These are phyloP conservation scores for Phanerotoma sp. DNA, from an alignment of 2,888 invertebrate genomes.

Conservation along the genomic window DNA sequence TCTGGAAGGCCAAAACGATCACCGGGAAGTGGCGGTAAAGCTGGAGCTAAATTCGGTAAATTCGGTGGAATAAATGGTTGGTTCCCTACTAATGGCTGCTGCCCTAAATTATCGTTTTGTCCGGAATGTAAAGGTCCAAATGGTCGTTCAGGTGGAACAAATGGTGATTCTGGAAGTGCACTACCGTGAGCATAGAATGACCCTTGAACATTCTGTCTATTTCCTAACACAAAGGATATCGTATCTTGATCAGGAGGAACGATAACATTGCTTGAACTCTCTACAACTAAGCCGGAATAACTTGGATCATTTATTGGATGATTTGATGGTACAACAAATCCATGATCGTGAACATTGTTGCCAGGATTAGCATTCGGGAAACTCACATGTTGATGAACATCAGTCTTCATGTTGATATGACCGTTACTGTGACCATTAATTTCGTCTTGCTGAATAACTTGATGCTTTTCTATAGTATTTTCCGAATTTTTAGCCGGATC, in stretches of 20 bases:
- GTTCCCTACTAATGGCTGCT: background rate
- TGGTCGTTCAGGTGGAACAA: conserved; percentile 39
- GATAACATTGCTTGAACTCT: conserved; percentile 66
- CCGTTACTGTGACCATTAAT: no score
- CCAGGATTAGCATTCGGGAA: conserved; percentile 13
- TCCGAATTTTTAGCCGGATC: background rate
- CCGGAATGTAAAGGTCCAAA: conserved; percentile 7
- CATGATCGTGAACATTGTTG: no score
- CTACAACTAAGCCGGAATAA: conserved; percentile 40
- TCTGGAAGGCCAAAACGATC: background rate
- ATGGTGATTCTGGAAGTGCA: conserved; percentile 60
- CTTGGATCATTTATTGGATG: conserved; percentile 32
- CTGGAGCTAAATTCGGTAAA: no score
- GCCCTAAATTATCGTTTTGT: conserved; percentile 6
- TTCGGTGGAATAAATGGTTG: no score
- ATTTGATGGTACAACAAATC: no score
- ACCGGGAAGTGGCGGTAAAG: no score
- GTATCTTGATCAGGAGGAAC: conserved; percentile 67
- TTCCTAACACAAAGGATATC: conserved; percentile 66
- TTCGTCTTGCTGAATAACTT: no score
- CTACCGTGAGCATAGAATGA: conserved; percentile 56
- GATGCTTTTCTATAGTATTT: no score
- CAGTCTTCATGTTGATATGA: no score
- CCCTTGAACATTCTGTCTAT: conserved; percentile 64
- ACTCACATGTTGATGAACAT: no score